These are phyloP conservation scores for Venusia cambrica DNA, from an alignment of 2,888 invertebrate genomes.

Conservation along the genomic window DNA sequence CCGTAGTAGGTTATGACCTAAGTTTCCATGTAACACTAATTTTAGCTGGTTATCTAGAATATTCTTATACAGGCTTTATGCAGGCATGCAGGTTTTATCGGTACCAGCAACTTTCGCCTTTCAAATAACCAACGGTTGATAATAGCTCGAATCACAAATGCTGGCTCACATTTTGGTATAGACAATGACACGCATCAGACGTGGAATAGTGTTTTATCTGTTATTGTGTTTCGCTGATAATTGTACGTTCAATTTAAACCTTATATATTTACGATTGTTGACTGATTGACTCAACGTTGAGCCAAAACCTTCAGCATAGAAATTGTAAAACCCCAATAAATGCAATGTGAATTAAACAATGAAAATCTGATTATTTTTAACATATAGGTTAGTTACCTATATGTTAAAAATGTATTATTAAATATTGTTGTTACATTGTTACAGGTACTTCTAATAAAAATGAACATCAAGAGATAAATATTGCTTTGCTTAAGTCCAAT, in stretches of 20 bases:
- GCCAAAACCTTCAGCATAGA: no score
- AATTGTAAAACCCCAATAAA: no score
- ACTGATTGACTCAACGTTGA: no score
- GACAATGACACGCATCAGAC: slow-evolving; percentile 17
- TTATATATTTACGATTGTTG: no score
- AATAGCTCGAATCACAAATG: background rate
- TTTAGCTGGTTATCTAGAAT: no score
- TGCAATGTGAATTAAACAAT: no score
- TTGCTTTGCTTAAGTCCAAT: slow-evolving; percentile 20
- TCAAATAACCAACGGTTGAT: slow-evolving; percentile 1
- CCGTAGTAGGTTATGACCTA: no score
- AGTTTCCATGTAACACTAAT: no score
- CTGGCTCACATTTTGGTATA: slow-evolving; percentile 13
- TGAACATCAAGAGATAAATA: slow-evolving; percentile 8
- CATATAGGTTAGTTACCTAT: background rate
- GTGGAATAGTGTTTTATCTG: slow-evolving; percentile 11
- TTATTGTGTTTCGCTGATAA: slow-evolving; percentile 2
- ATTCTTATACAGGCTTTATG: no score
- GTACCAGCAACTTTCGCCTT: slow-evolving; percentile 14
- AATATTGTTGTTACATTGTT: slow-evolving; percentile 4
- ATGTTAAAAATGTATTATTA: background rate
- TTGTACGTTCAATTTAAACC: no score
- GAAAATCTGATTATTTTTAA: background rate
- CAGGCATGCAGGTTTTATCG: no score
- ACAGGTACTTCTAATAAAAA: slow-evolving; percentile 15